phyloP scores from a whole-genome alignment of 2,797 vertebrate genomes.

The Halcyon badia region DNA sequence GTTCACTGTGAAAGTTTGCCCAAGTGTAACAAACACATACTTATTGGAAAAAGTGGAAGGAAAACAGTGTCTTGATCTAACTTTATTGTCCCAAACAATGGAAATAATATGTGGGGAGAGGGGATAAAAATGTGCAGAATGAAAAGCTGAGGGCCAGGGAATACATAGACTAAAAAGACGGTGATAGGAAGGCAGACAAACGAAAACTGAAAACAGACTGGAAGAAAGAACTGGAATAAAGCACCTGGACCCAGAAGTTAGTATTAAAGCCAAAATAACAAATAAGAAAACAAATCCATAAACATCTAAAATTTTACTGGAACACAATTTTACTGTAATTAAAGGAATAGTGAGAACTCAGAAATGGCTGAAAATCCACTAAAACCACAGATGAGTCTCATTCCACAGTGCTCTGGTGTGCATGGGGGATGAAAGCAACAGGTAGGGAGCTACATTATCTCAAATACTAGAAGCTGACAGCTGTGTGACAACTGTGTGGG shows the following conservation, averaged over 20 bases:
- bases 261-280: neutral
- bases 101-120: neutral
- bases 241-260: neutral
- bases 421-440: conserved; percentile 9
- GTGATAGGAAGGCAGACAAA: neutral
- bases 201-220: neutral
- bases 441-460: conserved; percentile 44
- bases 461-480: conserved; percentile 58
- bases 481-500: conserved; percentile 68
- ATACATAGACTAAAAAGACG: neutral
- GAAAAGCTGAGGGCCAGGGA: neutral
- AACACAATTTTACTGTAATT: neutral
- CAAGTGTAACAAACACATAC: neutral
- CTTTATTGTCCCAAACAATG: neutral
- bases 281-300: neutral
- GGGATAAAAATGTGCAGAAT: neutral
- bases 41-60: neutral
- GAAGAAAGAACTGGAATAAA: neutral
- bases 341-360: conserved; percentile 9
- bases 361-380: conserved; percentile 44
- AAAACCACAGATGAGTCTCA: conserved; percentile 20
- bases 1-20: neutral
- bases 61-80: neutral
- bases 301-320: neutral
- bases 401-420: conserved; percentile 8